Base-by-base conservation (phyloP, 2,113 vertebrate species). In the Sialia sialis region DNA sequence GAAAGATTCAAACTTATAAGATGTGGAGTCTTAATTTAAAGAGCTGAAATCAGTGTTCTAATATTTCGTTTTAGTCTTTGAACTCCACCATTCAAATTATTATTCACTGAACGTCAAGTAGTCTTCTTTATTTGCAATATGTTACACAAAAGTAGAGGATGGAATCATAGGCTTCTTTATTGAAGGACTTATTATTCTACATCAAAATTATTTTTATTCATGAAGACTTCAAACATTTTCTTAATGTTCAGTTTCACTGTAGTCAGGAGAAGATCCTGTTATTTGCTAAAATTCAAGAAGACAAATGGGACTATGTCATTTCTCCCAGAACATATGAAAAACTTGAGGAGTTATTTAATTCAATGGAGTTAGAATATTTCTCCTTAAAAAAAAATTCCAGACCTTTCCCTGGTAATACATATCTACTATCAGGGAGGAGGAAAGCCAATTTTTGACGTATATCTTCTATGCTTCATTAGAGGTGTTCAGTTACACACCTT, bases 121-220 rank as follows among this genome's bases (percentile, higher is more conserved):
- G 69, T 68, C 29, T 7, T 92, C 58, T 90, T 84, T 60, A 73
- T 44, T 62, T 89, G 44, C 54, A 73, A 19, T 89, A 55, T 73
- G 16, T 79, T 49, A 63, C 38, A 82, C 39, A 60, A 81, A 92
- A 81, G 41, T 23, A 76, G 38, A 73, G 58, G 26, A 82, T 72
- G 44, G 74, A 89, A 75, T 94, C 51, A 44, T 27, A 66, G 59
- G 16, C 69, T 92, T 32, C 63, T 93, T 93, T 56, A 69, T 39
- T 82, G 62, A 89, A 89, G 82, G 59, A 70, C 64, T 66, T 48
- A 49, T 63, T 51, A 46, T 88, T 81, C 52, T 30, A 21, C 84
- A 87, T 94, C 51, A 84, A n/a, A 95, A 76, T 87, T 75, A 82
- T 91, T 62, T 93, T 87, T 96, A 84, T 92, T 92, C 66, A 64